Base-by-base conservation (phyloP, 1,140 invertebrate species). In the Papilio glaucus region DNA sequence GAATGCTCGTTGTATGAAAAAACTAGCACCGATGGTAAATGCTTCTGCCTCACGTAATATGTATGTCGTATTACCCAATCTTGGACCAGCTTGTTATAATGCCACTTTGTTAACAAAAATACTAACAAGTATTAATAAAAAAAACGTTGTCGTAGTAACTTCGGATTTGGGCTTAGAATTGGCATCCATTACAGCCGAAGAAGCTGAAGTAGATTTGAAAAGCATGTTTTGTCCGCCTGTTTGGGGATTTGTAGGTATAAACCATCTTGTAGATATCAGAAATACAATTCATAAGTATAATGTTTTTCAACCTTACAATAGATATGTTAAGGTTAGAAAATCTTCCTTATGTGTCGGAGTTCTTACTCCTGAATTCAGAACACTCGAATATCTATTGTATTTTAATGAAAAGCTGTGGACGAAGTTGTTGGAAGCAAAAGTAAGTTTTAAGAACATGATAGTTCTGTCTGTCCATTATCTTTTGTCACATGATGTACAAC, bases 221-320 rank as follows among this genome's bases (percentile, higher is more conserved):
- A 89, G 93, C 77, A 89, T 94, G 75, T 89, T 90, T 81, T 93
- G 91, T 67, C 93, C 94, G 6, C 94, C 94, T 39, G 94, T 94
- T 8, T 94, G 94, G 94, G 94, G 94, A 10, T 94, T 94, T 78
- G 85, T 93, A 0, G 94, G 93, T 26, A 81, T 93, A n/a, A 93
- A 94, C 77, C 86, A 93, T 63, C 88, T 93, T 53, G 85, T 94
- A 12, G 94, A 94, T 81, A 81, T 93, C 37, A 84, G 80, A 53
- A 91, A 86, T 62, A 93, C 91, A 49, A 78, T 93, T 72, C 89
- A 94, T 77, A 91, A 87, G 76, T 92, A 92, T 38, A 84, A 93
- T 73, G 75, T 81, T 24, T 89, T 91, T 77, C 76, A 86, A 62
- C 93, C 94, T 1, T 93, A 90, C 33, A 78, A 77, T 12, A 86